These are phyloP conservation scores for Parauchenoglanis punctatus DNA, from an alignment of 2,797 vertebrate genomes.

Conservation along the genomic window DNA sequence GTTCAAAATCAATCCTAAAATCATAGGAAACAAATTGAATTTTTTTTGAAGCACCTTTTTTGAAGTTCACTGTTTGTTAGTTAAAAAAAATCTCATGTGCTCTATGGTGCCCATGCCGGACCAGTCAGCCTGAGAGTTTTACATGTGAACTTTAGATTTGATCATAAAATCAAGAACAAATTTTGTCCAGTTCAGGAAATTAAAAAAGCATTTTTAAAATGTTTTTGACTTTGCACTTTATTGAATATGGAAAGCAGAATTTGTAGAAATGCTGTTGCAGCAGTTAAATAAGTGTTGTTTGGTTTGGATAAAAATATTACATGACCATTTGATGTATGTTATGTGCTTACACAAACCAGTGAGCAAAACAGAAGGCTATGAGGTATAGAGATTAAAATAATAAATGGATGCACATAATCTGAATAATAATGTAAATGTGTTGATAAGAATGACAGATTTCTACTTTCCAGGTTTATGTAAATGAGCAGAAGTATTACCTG, in stretches of 20 bases:
- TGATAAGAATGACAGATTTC: not conserved
- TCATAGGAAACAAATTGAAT: no score
- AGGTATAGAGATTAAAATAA: not conserved
- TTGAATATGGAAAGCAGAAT: no score
- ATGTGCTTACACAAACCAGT: not conserved
- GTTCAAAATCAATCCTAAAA: no score
- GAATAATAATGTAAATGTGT: not conserved
- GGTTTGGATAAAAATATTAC: not conserved
- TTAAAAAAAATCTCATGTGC: no score
- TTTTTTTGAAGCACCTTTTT: no score
- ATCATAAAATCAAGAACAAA: no score
- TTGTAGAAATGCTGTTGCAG: no score
- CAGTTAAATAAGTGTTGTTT: no score
- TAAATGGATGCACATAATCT: not conserved
- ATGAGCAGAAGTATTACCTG: not conserved
- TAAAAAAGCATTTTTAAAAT: no score
- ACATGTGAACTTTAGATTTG: no score
- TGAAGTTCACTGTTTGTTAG: not conserved
- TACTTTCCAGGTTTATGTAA: not conserved
- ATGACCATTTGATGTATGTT: not conserved
- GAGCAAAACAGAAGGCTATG: not conserved
- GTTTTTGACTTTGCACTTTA: no score
- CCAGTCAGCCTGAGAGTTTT: not conserved
- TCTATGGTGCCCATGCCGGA: not conserved
- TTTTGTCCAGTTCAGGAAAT: no score